Conservation (phyloP, 2,797 vertebrate genomes). For the Odontamblyopus rebecca region DNA sequence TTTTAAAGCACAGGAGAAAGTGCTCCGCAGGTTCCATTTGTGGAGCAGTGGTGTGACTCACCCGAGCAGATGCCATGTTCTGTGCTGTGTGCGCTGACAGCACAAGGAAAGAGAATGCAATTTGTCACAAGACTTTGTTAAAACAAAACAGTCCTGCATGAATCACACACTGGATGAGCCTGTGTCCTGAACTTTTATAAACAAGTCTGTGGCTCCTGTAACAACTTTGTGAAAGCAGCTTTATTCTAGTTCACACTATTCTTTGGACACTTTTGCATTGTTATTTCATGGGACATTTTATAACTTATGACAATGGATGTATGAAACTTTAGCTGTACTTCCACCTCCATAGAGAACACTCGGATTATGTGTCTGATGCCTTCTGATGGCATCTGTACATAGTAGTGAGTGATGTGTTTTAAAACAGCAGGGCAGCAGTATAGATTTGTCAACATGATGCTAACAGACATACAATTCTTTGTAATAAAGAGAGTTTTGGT, state of each 20-base stretch:
- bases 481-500: no score
- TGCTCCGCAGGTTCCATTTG: not conserved
- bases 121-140: slow-evolving; percentile 5
- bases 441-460: not conserved
- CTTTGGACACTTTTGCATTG: not conserved
- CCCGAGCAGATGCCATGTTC: not conserved
- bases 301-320: not conserved
- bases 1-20: not conserved
- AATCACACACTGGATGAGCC: not conserved
- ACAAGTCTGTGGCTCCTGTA: not conserved
- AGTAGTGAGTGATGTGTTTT: not conserved
- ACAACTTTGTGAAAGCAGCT: not conserved
- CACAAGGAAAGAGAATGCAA: slow-evolving; percentile 5
- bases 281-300: not conserved
- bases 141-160: slow-evolving; percentile 22
- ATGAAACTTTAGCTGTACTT: not conserved
- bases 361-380: not conserved
- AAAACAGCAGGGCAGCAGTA: not conserved
- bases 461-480: not conserved
- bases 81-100: slow-evolving; percentile 3
- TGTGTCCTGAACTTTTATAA: not conserved
- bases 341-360: not conserved
- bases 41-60: slow-evolving; percentile 4
- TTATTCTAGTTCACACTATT: not conserved
- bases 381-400: not conserved